Evolutionary conservation across 2,888 invertebrate species (phyloP), one percentile per base, ranked within the genome.

Genomic region (Hypselothyrea guttata): DNA sequence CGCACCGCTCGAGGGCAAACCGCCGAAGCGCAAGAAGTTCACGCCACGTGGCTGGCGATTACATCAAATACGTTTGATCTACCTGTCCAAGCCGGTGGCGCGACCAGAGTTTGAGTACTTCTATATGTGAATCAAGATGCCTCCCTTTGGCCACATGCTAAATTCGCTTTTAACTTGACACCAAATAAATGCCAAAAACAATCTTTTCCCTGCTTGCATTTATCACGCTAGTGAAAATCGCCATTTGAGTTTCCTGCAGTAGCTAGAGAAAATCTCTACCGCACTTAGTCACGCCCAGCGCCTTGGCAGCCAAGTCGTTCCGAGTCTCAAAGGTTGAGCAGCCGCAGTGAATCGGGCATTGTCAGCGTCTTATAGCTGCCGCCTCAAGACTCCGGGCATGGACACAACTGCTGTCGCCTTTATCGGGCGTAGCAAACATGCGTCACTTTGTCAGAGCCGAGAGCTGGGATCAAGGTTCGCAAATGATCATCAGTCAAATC

Each of bases 401-500:
- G 42, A 33, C 18, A 30, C 48, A 44, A 31, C 64, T 40, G 53
- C 53, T 44, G 34, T 68, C 8, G 52, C 46, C 56, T 57, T 67
- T 78, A 78, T 86, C 75, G 65, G 65, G 83, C 84, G 79, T 79
- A 84, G 63, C 85, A 66, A 76, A 84, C 72, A 75, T 83, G 75
- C 83, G 70, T 86, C 71, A 85, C 79, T 75, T 74, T 77, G 74
- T 40, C 79, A 72, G n/a, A 30, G 55, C 34, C 34, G 30, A 56
- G 46, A 2, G 3, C 65, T 71, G 56, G 63, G 75, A 73, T 77
- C 84, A 83, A 75, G 82, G 82, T 71, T 86, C 82, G 84, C 60
- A 75, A 84, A 84, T 82, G 75, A 74, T 81, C 83, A 86, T 86
- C 86, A 83, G 85, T 87, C 86, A 86, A 76, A 84, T 83, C 85